Percentiles rank a stretch among this genome's conserved stretches.
These are phyloP conservation scores for Enteromius argenteus DNA, from an alignment of 2,797 vertebrate species.

Conservation along the genomic window DNA sequence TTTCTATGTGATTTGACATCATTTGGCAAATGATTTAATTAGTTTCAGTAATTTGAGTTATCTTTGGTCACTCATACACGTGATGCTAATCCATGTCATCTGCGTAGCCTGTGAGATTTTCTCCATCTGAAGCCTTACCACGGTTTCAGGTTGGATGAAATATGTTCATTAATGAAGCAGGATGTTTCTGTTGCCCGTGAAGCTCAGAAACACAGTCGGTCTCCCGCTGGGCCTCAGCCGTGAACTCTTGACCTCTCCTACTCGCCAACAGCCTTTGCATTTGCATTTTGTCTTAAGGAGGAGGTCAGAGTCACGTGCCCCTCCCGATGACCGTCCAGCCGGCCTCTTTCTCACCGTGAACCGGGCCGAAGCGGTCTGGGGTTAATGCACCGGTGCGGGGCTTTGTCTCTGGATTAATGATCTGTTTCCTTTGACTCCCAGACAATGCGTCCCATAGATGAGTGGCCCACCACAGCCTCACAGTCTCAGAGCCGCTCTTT, in stretches of 20 bases:
- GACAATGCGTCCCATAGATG: conserved; percentile 66
- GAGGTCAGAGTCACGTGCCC: conserved; percentile 46
- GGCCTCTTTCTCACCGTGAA: conserved; percentile 74
- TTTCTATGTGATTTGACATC: background rate
- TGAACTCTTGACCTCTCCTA: conserved; percentile 75
- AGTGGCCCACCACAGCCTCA: conserved; percentile 50
- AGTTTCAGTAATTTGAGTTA: background rate
- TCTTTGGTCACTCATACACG: background rate
- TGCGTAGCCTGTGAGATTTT: conserved; percentile 9
- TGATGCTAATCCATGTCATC: background rate
- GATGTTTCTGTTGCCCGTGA: conserved; percentile 68
- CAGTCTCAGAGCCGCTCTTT: conserved; percentile 63
- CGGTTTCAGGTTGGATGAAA: conserved; percentile 66
- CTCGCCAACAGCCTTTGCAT: conserved; percentile 75
- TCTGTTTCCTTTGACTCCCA: conserved; percentile 71
- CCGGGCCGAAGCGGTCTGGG: conserved; percentile 69
- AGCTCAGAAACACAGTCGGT: conserved; percentile 54
- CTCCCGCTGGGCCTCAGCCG: conserved; percentile 64
- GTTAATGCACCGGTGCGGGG: conserved; percentile 76
- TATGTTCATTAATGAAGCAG: conserved; percentile 69
- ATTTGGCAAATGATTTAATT: background rate
- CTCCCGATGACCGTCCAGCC: conserved; percentile 68
- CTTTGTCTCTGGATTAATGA: conserved; percentile 79
- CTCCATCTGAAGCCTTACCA: conserved; percentile 44
- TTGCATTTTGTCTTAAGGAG: conserved; percentile 75